Conservation (phyloP, 2,113 vertebrate species). For the Pteruthius melanotis region DNA sequence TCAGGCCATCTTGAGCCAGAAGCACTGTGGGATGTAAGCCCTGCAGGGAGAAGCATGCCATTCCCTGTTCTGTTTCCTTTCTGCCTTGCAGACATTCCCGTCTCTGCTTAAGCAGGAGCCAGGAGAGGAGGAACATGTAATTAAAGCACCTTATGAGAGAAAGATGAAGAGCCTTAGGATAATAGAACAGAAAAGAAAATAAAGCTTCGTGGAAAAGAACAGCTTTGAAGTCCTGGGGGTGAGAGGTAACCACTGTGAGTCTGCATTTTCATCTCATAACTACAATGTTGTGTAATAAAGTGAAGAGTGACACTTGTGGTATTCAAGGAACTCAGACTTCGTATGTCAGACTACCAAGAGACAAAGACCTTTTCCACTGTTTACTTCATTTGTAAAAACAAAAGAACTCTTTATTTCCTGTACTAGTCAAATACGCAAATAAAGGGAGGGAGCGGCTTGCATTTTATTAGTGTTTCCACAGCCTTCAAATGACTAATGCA, state of each 20-base stretch:
- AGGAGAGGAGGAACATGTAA: background rate
- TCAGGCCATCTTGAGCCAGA: background rate
- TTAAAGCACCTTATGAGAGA: background rate
- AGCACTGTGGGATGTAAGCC: background rate
- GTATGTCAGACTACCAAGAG: background rate
- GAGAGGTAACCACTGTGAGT: background rate
- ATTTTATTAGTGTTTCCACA: background rate
- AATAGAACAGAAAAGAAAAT: background rate
- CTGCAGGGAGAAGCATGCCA: background rate
- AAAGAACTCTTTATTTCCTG: background rate
- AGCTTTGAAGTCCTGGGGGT: background rate
- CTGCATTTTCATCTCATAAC: background rate
- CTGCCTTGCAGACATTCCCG: background rate
- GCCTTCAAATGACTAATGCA: background rate
- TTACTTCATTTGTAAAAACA: background rate
- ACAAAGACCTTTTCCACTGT: background rate
- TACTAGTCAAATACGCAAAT: background rate
- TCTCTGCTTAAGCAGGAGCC: background rate
- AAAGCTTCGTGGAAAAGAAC: rapidly evolving
- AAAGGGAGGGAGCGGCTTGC: background rate
- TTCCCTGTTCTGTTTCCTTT: background rate
- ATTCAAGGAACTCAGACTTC: background rate
- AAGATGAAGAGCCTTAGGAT: background rate
- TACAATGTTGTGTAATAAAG: background rate
- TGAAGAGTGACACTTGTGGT: background rate